A percentile compares a stretch with the other conserved stretches of the same genome.
Conservation (phyloP, 2,797 vertebrate species). For the Brachymystax lenok region DNA sequence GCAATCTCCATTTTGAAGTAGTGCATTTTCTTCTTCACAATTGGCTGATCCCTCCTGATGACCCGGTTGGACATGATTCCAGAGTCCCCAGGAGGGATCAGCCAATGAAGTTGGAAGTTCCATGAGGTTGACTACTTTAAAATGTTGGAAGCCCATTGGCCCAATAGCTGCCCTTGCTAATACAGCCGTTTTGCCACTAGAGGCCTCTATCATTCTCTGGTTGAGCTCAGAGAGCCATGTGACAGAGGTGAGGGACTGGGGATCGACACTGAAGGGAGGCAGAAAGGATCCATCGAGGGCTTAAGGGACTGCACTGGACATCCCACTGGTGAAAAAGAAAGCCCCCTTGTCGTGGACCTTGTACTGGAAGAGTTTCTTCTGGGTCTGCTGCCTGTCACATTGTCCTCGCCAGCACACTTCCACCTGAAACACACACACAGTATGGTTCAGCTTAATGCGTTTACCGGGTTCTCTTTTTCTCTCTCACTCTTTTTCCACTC, state of each 20-base stretch:
- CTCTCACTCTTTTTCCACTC: background rate
- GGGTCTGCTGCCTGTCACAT: constrained; percentile 46
- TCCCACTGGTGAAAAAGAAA: constrained; percentile 87
- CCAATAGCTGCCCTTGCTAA: too few relatives aligned
- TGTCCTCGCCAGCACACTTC: constrained; percentile 77
- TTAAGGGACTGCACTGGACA: constrained; percentile 88
- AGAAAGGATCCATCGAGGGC: background rate
- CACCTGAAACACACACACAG: constrained; percentile 72
- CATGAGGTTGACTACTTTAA: too few relatives aligned
- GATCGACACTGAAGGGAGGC: background rate
- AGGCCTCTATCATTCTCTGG: too few relatives aligned
- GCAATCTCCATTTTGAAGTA: too few relatives aligned
- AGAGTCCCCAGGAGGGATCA: too few relatives aligned
- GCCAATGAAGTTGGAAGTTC: too few relatives aligned
- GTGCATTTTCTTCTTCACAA: too few relatives aligned
- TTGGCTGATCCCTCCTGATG: too few relatives aligned
- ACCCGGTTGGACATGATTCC: too few relatives aligned
- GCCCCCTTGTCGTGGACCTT: constrained; percentile 91
- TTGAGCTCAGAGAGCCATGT: background rate
- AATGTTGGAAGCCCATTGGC: too few relatives aligned
- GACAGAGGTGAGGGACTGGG: background rate
- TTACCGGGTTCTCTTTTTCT: background rate
- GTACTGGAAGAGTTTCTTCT: constrained; percentile 83
- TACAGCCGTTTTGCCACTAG: too few relatives aligned
- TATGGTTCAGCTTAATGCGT: background rate